A percentile compares a stretch with the other conserved stretches of the same genome.
These are phyloP conservation scores for Gallinago solitaria DNA, from an alignment of 2,797 vertebrate genomes.

Conservation along the genomic window DNA sequence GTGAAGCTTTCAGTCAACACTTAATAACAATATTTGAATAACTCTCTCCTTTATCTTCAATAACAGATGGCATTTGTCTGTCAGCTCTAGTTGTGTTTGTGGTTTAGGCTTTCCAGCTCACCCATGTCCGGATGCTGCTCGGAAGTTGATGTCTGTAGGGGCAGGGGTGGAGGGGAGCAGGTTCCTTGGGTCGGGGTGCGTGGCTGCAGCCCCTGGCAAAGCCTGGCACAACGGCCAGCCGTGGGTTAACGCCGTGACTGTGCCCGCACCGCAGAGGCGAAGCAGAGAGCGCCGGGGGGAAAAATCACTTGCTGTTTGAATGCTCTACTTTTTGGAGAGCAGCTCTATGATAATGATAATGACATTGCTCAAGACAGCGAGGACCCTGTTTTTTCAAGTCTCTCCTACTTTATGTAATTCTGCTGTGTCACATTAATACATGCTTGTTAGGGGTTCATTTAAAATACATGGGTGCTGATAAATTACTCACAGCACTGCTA, in stretches of 20 bases:
- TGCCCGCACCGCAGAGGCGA: neutral
- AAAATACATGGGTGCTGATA: constrained; percentile 61
- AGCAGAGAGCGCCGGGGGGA: neutral
- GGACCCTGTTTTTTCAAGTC: constrained; percentile 47
- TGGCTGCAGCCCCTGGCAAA: accelerated
- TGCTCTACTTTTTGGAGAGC: constrained; percentile 62
- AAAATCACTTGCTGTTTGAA: constrained; percentile 37
- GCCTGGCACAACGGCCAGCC: neutral
- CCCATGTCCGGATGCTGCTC: neutral
- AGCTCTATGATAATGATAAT: constrained; percentile 44
- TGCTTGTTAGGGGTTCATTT: constrained; percentile 51
- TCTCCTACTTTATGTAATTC: constrained; percentile 43
- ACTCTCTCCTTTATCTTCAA: neutral
- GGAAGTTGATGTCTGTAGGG: neutral
- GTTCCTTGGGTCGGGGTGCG: too few species aligned
- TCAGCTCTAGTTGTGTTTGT: neutral
- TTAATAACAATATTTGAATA: neutral
- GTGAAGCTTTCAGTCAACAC: neutral
- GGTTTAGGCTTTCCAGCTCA: neutral
- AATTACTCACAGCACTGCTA: constrained; percentile 4
- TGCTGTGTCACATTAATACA: constrained; percentile 46
- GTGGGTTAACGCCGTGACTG: neutral
- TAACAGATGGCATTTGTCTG: neutral
- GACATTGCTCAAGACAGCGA: constrained; percentile 51
- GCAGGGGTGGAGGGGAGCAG: neutral